phyloP scores from a whole-genome alignment of 1,140 invertebrate species.

The Vanessa tameamea region DNA sequence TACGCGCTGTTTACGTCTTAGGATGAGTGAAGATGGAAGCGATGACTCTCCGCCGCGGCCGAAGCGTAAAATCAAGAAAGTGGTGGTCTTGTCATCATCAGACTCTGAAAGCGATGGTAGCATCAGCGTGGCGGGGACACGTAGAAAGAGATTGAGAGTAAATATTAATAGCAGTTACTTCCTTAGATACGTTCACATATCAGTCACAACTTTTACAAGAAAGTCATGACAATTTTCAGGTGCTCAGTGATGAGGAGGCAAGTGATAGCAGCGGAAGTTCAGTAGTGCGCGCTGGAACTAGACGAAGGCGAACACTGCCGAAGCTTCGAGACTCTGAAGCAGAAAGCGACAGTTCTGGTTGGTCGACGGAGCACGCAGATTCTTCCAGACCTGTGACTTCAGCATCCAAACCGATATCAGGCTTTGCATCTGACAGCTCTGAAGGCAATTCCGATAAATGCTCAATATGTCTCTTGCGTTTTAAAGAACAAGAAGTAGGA shows the following conservation, averaged over 20 bases:
- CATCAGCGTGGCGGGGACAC: constrained; percentile 54
- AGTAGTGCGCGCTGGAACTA: constrained; percentile 45
- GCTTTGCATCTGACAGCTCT: constrained; percentile 83
- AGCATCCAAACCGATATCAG: constrained; percentile 48
- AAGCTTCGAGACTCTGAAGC: constrained; percentile 67
- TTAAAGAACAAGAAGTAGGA: constrained; percentile 89
- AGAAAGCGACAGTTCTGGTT: constrained; percentile 66
- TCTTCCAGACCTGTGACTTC: constrained; percentile 38
- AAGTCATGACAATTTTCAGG: constrained; percentile 48
- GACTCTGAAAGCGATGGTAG: constrained; percentile 70
- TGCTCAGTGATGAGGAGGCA: constrained; percentile 61
- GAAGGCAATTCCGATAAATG: constrained; percentile 89
- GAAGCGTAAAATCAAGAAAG: constrained; percentile 61
- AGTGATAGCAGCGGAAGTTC: constrained; percentile 65
- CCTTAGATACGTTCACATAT: neutral
- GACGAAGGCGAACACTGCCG: constrained; percentile 54
- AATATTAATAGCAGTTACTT: constrained; percentile 36
- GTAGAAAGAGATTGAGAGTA: constrained; percentile 71
- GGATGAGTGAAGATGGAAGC: constrained; percentile 71
- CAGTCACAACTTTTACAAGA: neutral
- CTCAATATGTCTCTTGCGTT: constrained; percentile 89
- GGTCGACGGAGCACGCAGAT: constrained; percentile 42
- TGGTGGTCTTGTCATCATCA: constrained; percentile 59
- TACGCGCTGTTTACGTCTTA: constrained; percentile 54
- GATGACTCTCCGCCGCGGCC: constrained; percentile 62